Base-by-base conservation (phyloP, 2,888 invertebrate species). In the Acholoe squamosa region DNA sequence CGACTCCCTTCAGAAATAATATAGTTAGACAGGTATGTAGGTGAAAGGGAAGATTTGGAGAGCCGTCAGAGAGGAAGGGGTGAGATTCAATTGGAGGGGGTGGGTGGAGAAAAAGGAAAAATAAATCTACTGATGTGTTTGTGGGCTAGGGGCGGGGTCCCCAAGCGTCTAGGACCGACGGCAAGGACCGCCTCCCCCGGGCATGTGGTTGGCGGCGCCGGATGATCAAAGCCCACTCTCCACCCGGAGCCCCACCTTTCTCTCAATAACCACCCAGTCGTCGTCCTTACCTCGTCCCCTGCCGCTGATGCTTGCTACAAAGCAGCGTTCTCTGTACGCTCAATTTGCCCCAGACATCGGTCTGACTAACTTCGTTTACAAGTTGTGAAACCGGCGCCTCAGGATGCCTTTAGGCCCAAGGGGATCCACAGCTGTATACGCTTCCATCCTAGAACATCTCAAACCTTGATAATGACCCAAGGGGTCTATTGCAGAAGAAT, bases 301-400 rank as follows among this genome's bases (percentile, higher is more conserved):
- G 14, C 22, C 80, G 14, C n/a, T 31, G 31, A 34, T 43, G 80
- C 22, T 3, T n/a, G 61, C 61, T n/a, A 61, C 61, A 61, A 61
- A 61, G 61, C 61, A 34, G 0, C 12, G 34, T 16, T 22, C 33
- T 43, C 43, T 76, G 28, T 34, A 80, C 80, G 80, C 80, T 80
- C 80, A 80, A 80, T 80, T 80, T 80, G 80, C 22, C 80, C 5
- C 34, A 16, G 19, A 5, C 22, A 34, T 33, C 34, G 14, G 34
- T 80, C 80, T 71, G 71, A 71, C 71, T 71, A 71, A 71, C 71
- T 71, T 71, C 71, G 28, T 71, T 71, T 71, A 28, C 71, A 71
- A 5, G 71, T 71, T 71, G 28, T 25, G 28, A 71, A 71, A 71
- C 71, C n/a, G 14, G 28, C 71, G 25, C 31, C 28, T 25, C 31